Percentiles rank a stretch among this genome's conserved stretches.
Conservation (phyloP, 2,888 invertebrate genomes). For the Dolichopus griseipennis region DNA sequence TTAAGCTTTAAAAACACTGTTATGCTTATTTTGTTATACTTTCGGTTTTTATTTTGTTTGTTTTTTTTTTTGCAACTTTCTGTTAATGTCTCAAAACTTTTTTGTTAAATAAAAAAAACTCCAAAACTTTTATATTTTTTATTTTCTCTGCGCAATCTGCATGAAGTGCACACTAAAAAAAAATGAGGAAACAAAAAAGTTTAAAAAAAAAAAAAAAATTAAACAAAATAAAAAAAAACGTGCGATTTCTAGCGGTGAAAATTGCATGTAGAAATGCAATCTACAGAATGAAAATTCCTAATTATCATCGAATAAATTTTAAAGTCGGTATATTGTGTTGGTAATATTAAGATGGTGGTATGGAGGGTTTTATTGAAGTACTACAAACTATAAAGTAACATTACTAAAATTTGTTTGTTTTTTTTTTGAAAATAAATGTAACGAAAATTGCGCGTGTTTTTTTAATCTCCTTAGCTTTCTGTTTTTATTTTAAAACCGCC, state of each 20-base stretch:
- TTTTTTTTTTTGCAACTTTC: no score
- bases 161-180: not conserved
- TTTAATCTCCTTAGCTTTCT: no score
- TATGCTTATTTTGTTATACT: not conserved
- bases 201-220: not conserved
- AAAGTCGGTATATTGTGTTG: no score
- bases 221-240: not conserved
- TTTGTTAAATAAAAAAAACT: not conserved
- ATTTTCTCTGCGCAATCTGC: not conserved
- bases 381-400: no score
- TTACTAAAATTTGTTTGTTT: no score
- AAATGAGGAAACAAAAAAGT: not conserved
- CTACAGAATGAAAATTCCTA: not conserved
- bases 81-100: not conserved
- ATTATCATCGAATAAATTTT: not conserved
- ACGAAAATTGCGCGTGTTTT: no score
- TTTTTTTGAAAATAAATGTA: no score
- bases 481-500: no score
- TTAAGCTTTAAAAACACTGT: not conserved
- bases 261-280: not conserved
- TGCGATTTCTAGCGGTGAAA: not conserved
- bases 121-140: not conserved
- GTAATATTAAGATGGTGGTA: no score
- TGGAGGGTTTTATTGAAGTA: no score
- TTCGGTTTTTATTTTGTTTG: not conserved